Evolutionary conservation across 2,888 invertebrate genomes (phyloP), one percentile per base, ranked within the genome.

Genomic region (Eristalinus sepulchralis): DNA sequence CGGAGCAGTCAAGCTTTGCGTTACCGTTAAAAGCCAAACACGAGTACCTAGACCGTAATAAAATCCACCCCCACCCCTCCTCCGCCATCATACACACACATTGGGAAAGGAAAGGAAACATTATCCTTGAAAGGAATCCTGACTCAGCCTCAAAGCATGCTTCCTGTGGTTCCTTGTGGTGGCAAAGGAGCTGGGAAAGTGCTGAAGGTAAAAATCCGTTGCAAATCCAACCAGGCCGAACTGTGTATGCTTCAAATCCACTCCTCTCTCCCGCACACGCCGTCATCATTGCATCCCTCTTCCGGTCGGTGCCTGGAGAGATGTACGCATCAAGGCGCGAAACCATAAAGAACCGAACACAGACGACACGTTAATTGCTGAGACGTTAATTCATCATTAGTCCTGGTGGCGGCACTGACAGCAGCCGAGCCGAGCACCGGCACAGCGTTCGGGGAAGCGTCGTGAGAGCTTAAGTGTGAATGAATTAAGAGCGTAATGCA

Each of bases 341-440:
- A 17, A n/a, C 5, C 17, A 8, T 17, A 47, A 47, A 47, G 47
- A 47, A 70, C 34, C 57, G 20, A 39, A 24, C 33, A 2, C 60
- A 17, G 17, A 66, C 68, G 66, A 77, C 68, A 81, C 72, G 68
- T 81, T 85, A 85, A 85, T 85, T 85, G 84, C 84, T 64, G 27
- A 27, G 77, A 85, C 72, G 76, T 81, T 72, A 85, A 85, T 85
- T 81, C 72, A 72, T 85, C 84, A 81, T 85, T 85, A 81, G 84
- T 85, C 75, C 27, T 80, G 57, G 66, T 17, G 33, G 47, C 36
- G 57, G 47, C 11, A 67, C 31, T n/a, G 27, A 20, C 13, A 9
- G 27, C 17, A 55, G 24, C 10, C 11, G 31, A 11, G 31, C 6
- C 6, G 36, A 1, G n/a, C 8, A 22, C 11, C 11, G 36, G 5